These are phyloP conservation scores for Petaurus breviceps DNA, from an alignment of 2,113 vertebrate species.

Conservation along the genomic window DNA sequence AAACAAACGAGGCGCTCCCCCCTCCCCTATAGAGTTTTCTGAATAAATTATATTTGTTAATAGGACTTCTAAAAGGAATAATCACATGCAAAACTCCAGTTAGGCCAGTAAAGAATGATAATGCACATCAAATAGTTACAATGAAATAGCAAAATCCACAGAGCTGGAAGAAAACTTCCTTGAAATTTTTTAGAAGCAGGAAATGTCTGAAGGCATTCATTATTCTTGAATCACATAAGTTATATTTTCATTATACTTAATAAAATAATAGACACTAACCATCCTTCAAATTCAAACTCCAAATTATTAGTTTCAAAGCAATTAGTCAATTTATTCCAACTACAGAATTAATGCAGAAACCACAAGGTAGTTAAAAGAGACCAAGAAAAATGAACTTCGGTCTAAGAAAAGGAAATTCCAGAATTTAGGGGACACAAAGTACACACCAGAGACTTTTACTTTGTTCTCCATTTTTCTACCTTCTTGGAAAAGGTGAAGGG, in stretches of 20 bases:
- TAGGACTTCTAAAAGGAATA: background rate
- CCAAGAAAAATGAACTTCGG: background rate
- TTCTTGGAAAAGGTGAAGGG: background rate
- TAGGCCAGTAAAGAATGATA: background rate
- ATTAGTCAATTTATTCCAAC: background rate
- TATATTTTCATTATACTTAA: background rate
- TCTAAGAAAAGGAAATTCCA: background rate
- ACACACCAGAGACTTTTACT: background rate
- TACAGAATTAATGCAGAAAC: background rate
- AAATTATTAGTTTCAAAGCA: background rate
- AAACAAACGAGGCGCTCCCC: background rate
- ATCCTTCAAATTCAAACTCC: background rate
- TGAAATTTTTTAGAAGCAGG: slow-evolving; percentile 53
- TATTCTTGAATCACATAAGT: slow-evolving; percentile 10
- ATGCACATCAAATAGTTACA: background rate
- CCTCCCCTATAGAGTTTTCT: background rate
- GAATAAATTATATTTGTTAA: background rate
- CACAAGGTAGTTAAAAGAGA: background rate
- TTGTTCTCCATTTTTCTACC: background rate
- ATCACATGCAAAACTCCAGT: background rate
- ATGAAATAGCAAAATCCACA: slow-evolving; percentile 5
- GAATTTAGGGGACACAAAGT: background rate
- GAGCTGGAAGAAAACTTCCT: background rate
- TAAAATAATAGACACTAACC: background rate
- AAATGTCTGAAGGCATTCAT: slow-evolving; percentile 8